Percentiles rank a stretch among this genome's conserved stretches.
phyloP scores from a whole-genome alignment of 2,797 vertebrate genomes.

The Amphiprion clarkii region DNA sequence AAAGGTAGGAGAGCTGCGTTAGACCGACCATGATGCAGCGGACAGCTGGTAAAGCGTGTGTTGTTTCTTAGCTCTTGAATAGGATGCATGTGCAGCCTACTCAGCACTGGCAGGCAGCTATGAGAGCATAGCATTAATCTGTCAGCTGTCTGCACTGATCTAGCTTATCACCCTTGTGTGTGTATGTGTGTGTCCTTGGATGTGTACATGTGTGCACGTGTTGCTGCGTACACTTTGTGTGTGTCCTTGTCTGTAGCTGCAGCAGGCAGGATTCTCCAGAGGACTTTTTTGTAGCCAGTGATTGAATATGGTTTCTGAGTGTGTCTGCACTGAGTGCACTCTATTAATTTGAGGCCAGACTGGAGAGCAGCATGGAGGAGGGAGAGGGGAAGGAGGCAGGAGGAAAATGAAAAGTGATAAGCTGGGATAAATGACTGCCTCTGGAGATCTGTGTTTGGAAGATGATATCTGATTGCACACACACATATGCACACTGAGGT shows the following conservation, averaged over 20 bases:
- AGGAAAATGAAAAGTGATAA: slow-evolving; percentile 75
- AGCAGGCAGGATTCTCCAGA: slow-evolving; percentile 56
- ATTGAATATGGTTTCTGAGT: slow-evolving; percentile 75
- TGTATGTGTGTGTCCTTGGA: slow-evolving; percentile 14
- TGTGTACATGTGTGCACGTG: slow-evolving; percentile 17
- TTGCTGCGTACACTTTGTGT: slow-evolving; percentile 31
- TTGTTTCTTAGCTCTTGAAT: slow-evolving; percentile 42
- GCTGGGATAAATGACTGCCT: slow-evolving; percentile 69
- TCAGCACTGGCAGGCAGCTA: slow-evolving; percentile 58
- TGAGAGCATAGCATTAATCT: slow-evolving; percentile 75
- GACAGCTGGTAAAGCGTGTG: background rate
- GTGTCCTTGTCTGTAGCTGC: slow-evolving; percentile 25
- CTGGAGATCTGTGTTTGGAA: slow-evolving; percentile 62
- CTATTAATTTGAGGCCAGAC: slow-evolving; percentile 82
- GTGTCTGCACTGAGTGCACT: slow-evolving; percentile 70
- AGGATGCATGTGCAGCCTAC: slow-evolving; percentile 33
- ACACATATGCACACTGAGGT: slow-evolving; percentile 21
- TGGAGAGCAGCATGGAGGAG: slow-evolving; percentile 57
- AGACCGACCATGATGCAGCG: background rate
- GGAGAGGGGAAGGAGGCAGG: slow-evolving; percentile 39
- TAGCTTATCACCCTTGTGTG: slow-evolving; percentile 49
- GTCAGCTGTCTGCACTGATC: slow-evolving; percentile 75
- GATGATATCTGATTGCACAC: slow-evolving; percentile 42
- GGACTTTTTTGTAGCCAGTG: slow-evolving; percentile 59
- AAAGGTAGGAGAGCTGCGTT: slow-evolving; percentile 77